Conservation (phyloP, 2,888 invertebrate species). For the Miltochrista miniata region DNA sequence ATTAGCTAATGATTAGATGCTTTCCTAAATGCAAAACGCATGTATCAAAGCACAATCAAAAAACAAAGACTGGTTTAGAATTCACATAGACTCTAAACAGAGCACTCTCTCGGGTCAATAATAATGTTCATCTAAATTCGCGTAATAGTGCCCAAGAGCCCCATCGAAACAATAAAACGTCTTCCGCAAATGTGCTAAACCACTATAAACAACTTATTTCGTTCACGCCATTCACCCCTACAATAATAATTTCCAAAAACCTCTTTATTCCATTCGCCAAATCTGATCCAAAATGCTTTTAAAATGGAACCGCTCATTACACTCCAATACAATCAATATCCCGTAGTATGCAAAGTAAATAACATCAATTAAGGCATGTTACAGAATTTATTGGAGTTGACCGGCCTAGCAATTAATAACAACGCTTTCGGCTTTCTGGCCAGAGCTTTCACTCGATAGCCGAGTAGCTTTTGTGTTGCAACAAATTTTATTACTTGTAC, state of each 20-base stretch:
- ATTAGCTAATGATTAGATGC: too few relatives aligned
- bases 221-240: slow-evolving; percentile 17
- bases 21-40: too few relatives aligned
- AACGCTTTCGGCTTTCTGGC: slow-evolving; percentile 15
- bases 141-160: too few relatives aligned
- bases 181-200: slow-evolving; percentile 2
- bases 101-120: too few relatives aligned
- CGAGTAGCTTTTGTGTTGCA: slow-evolving; percentile 17
- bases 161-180: too few relatives aligned
- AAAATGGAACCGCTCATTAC: slow-evolving; percentile 30
- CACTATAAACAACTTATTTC: slow-evolving; percentile 19
- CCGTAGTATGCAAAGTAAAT: slow-evolving; percentile 32
- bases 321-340: slow-evolving; percentile 31
- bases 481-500: slow-evolving; percentile 16
- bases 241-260: slow-evolving; percentile 14
- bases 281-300: slow-evolving; percentile 22
- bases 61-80: too few relatives aligned
- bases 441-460: slow-evolving; percentile 13
- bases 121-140: too few relatives aligned
- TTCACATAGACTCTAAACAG: too few relatives aligned
- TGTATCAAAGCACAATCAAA: too few relatives aligned
- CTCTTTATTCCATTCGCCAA: slow-evolving; percentile 21
- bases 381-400: slow-evolving; percentile 37
- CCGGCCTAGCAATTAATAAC: slow-evolving; percentile 35
- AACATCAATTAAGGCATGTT: slow-evolving; percentile 38